These are phyloP conservation scores for Perithous albicinctus DNA, from an alignment of 2,888 invertebrate species.

Conservation along the genomic window DNA sequence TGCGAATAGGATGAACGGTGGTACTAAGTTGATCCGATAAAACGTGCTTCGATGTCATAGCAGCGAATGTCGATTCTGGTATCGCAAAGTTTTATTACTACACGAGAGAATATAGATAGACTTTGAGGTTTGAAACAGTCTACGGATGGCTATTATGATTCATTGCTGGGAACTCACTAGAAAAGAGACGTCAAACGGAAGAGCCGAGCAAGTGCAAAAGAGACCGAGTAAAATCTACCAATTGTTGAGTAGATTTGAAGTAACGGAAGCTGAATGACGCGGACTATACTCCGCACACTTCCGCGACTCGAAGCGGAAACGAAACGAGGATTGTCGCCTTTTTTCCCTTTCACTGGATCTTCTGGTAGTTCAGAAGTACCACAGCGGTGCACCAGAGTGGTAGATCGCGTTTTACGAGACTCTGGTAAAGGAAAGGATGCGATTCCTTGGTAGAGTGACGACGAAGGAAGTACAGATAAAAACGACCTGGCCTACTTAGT, in stretches of 20 bases:
- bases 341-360: conserved; percentile 15
- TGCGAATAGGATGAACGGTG: background rate
- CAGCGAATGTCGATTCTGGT: background rate
- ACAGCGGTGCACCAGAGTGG: conserved; percentile 15
- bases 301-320: conserved; percentile 38
- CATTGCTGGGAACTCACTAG: background rate
- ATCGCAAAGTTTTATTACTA: background rate
- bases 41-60: background rate
- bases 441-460: conserved; percentile 27
- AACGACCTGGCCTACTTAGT: conserved; percentile 16
- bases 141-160: background rate
- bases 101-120: background rate
- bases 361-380: conserved; percentile 16
- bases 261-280: conserved; percentile 22
- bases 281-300: conserved; percentile 25
- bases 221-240: conserved; percentile 20
- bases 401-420: conserved; percentile 51
- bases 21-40: background rate
- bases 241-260: conserved; percentile 53
- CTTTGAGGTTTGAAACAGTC: background rate
- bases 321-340: conserved; percentile 29
- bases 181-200: conserved; percentile 26
- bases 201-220: conserved; percentile 10
- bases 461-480: conserved; percentile 9
- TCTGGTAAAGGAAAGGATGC: conserved; percentile 21